Evolutionary conservation across 2,797 vertebrate genomes (phyloP), one percentile per base, ranked within the genome.

Genomic region (Anas acuta): DNA sequence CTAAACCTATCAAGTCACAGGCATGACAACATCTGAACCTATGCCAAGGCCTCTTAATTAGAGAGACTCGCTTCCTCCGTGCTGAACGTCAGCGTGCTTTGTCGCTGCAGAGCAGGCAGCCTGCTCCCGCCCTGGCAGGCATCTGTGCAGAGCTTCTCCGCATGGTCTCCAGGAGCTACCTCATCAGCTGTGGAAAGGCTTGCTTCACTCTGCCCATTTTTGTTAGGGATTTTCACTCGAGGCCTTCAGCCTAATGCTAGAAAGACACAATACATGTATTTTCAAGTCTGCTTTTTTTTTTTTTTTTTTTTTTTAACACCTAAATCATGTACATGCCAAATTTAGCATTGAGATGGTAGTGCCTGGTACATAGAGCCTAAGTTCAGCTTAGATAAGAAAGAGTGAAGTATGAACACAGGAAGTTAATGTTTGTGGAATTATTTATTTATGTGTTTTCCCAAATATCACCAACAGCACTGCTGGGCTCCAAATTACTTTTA

Each of bases 21-120:
- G 56, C 92, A 69, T 81, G 95, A 93, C 89, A 61, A 26, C 84
- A 90, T 96, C 96, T 97, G 97, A 97, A 94, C n/a, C 30, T 45
- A 32, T 6, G 95, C 96, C 96, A 97, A 89, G 58, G 49, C 57
- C 32, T 95, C 95, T 96, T 96, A 96, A 95, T 97, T 96, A 92
- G 56, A 89, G 70, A 84, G 78, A 89, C 35, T 64, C 5, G 12
- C 37, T 92, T 93, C 86, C 75, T 62, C 86, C 69, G 57, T 86
- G 77, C 84, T 15, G 41, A 89, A 87, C 15, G 3, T 21, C 64
- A 61, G 47, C 18, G 13, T 7, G 21, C 87, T 93, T 93, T 92
- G 75, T 79, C 61, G 49, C 84, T 87, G 66, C 78, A 66, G 47
- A 60, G 62, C 64, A 16, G 20, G 73, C 70, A 69, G 22, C 6